These are phyloP conservation scores for Harpagoxenus sublaevis DNA, from an alignment of 2,888 invertebrate species.

Conservation along the genomic window DNA sequence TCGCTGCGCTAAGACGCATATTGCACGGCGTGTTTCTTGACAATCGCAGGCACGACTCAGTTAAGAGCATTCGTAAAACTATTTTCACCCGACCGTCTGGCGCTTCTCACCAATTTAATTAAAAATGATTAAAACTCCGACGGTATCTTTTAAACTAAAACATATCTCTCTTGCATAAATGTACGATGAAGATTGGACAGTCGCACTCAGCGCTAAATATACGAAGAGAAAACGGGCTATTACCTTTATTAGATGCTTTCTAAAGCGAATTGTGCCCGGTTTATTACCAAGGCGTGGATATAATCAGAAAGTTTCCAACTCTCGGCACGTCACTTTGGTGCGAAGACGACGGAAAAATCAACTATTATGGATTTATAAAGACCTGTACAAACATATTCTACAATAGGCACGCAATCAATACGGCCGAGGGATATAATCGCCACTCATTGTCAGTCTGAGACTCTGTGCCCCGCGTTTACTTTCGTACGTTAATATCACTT, in stretches of 20 bases:
- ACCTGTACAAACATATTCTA: neutral
- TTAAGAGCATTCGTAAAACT: neutral
- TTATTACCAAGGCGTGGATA: constrained; percentile 10
- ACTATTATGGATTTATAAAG: neutral
- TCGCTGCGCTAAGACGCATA: neutral
- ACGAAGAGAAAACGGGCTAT: constrained; percentile 37
- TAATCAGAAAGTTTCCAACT: constrained; percentile 29
- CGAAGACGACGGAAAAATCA: constrained; percentile 1
- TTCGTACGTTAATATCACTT: constrained; percentile 36
- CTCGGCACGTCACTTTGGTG: constrained; percentile 5
- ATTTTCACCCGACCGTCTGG: neutral
- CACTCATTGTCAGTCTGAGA: too few relatives aligned
- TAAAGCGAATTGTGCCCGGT: constrained; percentile 26
- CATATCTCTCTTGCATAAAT: neutral
- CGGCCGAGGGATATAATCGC: neutral
- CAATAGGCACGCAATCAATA: neutral
- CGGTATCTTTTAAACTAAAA: neutral
- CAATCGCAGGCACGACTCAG: too few relatives aligned
- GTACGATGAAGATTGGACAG: neutral
- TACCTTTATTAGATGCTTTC: constrained; percentile 49
- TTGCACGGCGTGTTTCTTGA: neutral
- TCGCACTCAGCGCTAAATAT: constrained; percentile 13
- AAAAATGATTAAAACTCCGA: neutral
- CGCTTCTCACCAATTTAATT: neutral
- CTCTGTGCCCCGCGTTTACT: neutral